Evolutionary conservation across 2,113 vertebrate genomes (phyloP).

Genomic region (Eulemur rufifrons): DNA sequence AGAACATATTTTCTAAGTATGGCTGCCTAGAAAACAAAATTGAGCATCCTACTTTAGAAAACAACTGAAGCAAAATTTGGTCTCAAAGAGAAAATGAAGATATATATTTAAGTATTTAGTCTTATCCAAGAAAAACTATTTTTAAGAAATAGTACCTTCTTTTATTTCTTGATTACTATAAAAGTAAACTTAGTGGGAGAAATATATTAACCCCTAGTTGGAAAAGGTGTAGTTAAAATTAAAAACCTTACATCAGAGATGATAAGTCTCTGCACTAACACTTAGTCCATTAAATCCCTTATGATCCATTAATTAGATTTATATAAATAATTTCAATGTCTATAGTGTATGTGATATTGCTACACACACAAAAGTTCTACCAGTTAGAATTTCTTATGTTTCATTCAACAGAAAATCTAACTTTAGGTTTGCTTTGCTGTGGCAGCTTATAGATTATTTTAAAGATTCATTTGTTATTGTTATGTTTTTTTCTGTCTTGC

Average conservation of each 20-base stretch:
- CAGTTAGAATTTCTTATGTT: background rate
- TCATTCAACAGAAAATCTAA: background rate
- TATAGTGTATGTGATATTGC: background rate
- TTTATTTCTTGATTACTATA: background rate
- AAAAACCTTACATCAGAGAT: background rate
- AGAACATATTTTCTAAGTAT: background rate
- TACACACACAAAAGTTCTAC: background rate
- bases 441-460: background rate
- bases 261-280: background rate
- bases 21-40: background rate
- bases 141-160: background rate
- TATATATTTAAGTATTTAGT: background rate
- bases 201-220: background rate
- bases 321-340: background rate
- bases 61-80: background rate
- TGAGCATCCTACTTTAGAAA: background rate
- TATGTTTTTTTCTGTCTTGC: background rate
- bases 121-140: background rate
- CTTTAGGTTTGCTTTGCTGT: background rate
- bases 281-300: no score
- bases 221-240: background rate
- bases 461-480: background rate
- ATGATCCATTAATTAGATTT: background rate
- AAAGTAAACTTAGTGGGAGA: background rate
- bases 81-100: background rate